phyloP scores from a whole-genome alignment of 1,140 invertebrate species.

The Cataglyphis hispanica region DNA sequence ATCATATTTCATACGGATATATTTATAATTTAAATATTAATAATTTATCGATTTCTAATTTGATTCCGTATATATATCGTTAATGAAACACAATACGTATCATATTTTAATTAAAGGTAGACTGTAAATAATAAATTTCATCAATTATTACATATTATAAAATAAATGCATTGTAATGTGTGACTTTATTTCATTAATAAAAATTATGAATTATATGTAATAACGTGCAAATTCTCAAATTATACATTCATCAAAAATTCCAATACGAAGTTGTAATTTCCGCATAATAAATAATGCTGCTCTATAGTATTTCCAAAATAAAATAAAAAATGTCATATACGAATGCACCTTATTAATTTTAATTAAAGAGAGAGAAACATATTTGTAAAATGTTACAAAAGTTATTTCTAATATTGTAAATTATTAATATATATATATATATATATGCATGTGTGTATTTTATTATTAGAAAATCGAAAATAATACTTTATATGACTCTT shows the following conservation, averaged over 20 bases:
- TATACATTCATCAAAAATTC: constrained; percentile 8
- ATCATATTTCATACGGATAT: background rate
- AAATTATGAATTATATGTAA: background rate
- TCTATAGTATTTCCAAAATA: background rate
- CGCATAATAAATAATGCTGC: background rate
- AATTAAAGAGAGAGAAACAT: background rate
- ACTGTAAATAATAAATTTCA: background rate
- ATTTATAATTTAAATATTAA: background rate
- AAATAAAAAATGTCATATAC: background rate
- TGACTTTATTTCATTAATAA: background rate
- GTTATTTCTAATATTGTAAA: background rate
- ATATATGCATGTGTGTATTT: background rate
- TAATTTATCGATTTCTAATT: background rate
- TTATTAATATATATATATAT: background rate
- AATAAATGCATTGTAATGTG: background rate
- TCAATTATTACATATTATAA: background rate
- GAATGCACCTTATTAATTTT: background rate
- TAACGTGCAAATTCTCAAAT: background rate
- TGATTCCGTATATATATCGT: background rate
- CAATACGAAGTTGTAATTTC: background rate
- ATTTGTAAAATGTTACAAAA: background rate
- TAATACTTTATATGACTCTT: background rate
- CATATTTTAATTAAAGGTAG: background rate
- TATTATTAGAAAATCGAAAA: background rate
- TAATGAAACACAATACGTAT: background rate